Evolutionary conservation across 2,797 vertebrate genomes (phyloP), one percentile per base, ranked within the genome.

Genomic region (Fundulus diaphanus): DNA sequence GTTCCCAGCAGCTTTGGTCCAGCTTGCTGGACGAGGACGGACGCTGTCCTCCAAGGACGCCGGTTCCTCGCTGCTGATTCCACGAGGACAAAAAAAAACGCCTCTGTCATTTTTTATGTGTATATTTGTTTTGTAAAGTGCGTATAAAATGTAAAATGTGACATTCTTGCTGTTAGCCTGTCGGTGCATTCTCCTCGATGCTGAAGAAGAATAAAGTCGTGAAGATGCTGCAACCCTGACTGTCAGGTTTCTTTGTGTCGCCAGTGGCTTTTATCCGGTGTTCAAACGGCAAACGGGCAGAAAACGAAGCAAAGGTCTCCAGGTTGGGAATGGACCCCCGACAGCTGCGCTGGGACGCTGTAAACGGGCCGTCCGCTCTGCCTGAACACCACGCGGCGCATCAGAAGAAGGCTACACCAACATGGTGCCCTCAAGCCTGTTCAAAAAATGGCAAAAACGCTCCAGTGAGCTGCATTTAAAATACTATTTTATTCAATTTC

Each of bases 121-220:
- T 87, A 67, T 61, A 57, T 90, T 77, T 86, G 85, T 90, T 91
- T 65, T 84, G 72, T 83, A 78, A 83, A 85, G 77, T 90, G 86
- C 67, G 82, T 90, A 86, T 92, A 81, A 90, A 87, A 86, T 86
- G 83, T 90, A 80, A 87, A 91, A 85, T 89, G 85, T 89, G 82
- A 81, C 88, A 91, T 94, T 80, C 31, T 85, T 84, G 88, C 92
- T 91, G 85, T 92, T 91, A 90, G 87, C 91, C 81, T 91, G 88
- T 93, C 80, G 91, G 89, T 94, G 82, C 87, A 79, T 86, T 85
- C 74, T 88, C 76, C 70, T 81, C 20, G 81, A 86, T 89, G 79
- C 52, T 56, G 80, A 81, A 78, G 79, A 71, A 90, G 89, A 94
- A 91, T 92, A 95, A 94, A 92, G 40, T n/a, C 22, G 40, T 68